Conservation (phyloP, 2,113 vertebrate species). For the Ibidorhyncha struthersii region DNA sequence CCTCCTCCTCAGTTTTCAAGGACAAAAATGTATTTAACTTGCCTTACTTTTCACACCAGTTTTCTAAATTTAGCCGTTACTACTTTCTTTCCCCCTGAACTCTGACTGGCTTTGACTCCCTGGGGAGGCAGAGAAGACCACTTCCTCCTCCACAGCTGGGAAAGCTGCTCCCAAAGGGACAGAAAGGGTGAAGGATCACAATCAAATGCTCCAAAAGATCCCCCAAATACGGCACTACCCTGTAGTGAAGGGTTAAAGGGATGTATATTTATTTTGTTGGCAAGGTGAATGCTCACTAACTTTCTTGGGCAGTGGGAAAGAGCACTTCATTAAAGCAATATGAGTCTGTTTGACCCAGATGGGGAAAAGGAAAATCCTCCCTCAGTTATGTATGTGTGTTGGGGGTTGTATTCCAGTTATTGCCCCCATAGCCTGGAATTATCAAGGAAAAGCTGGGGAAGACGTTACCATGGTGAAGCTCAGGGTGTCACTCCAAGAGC, state of each 20-base stretch:
- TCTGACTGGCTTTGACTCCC: slow-evolving; percentile 40
- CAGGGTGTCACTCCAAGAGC: not conserved
- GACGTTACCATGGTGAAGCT: not conserved
- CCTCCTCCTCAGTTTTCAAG: slow-evolving; percentile 25
- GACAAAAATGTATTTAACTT: slow-evolving; percentile 24
- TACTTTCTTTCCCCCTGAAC: slow-evolving; percentile 64
- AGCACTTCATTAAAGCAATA: not conserved
- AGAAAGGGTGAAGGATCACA: slow-evolving; percentile 41
- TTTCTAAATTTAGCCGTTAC: slow-evolving; percentile 57
- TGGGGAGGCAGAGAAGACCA: slow-evolving; percentile 41
- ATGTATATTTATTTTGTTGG: slow-evolving; percentile 3
- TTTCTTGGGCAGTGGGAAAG: slow-evolving; percentile 13
- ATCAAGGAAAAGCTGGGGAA: not conserved
- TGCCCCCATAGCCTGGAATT: not conserved
- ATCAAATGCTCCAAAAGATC: slow-evolving; percentile 4
- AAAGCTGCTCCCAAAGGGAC: slow-evolving; percentile 55
- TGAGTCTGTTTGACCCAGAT: not conserved
- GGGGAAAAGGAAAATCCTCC: not conserved
- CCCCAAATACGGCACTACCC: not conserved
- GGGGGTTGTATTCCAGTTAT: not conserved
- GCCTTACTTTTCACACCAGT: slow-evolving; percentile 59
- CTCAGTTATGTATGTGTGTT: fast-evolving
- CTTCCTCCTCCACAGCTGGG: slow-evolving; percentile 67
- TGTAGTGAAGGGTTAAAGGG: not conserved
- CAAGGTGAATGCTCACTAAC: not conserved